phyloP scores from a whole-genome alignment of 2,797 vertebrate species.

The Callimico goeldii region DNA sequence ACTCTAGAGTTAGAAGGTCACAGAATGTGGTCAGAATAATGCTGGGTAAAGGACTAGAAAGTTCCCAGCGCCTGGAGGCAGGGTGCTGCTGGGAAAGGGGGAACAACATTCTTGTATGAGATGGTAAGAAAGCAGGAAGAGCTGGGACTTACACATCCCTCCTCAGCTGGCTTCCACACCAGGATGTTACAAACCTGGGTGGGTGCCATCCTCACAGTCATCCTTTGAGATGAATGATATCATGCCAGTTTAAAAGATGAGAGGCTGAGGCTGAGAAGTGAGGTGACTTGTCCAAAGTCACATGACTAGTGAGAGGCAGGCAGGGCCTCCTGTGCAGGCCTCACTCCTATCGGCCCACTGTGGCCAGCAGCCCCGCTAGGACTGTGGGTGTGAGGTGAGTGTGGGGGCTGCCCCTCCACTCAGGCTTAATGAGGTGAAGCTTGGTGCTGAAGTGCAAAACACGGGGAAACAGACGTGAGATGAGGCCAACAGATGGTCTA shows the following conservation, averaged over 20 bases:
- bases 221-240: neutral
- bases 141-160: accelerated
- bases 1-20: neutral
- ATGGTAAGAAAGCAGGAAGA: accelerated
- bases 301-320: neutral
- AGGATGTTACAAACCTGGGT: neutral
- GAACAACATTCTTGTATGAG: accelerated
- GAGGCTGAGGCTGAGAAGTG: neutral
- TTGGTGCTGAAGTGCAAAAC: accelerated
- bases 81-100: neutral
- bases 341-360: accelerated
- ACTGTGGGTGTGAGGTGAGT: accelerated
- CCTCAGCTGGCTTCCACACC: neutral
- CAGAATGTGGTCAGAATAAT: neutral
- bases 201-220: neutral
- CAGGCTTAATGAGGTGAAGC: neutral
- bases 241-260: accelerated
- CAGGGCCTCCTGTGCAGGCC: accelerated
- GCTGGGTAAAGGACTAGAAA: neutral
- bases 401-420: accelerated
- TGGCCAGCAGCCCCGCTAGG: neutral
- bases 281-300: neutral
- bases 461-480: accelerated
- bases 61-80: neutral
- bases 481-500: accelerated